A percentile compares a stretch with the other conserved stretches of the same genome.
Conservation (phyloP, 23 tunicate genomes). For the Aplidium turbinatum region DNA sequence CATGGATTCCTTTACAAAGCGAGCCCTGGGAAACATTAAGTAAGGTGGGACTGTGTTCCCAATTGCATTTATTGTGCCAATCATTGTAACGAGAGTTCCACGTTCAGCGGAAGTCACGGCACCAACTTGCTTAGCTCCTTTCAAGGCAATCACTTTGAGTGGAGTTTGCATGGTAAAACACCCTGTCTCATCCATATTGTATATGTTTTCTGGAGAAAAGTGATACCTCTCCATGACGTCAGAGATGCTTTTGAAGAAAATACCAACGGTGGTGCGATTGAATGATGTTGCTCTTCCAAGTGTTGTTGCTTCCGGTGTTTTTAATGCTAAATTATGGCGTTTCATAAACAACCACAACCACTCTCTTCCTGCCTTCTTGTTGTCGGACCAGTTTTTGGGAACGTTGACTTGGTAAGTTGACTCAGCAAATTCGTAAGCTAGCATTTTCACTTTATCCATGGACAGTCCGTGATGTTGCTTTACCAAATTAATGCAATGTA, state of each 20-base stretch:
- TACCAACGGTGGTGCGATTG: neutral
- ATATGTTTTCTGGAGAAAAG: conserved; percentile 27
- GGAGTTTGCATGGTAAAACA: conserved; percentile 4
- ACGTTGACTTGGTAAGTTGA: conserved; percentile 12
- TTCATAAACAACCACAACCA: conserved; percentile 2
- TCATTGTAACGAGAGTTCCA: conserved; percentile 23
- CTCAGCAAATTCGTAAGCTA: conserved; percentile 23
- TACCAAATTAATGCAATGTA: conserved; percentile 12
- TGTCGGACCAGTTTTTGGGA: conserved; percentile 20
- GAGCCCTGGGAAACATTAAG: conserved; percentile 21
- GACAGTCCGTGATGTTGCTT: conserved; percentile 28
- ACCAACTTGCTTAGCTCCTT: conserved; percentile 35
- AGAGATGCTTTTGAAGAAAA: neutral
- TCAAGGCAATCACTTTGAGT: neutral
- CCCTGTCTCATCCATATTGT: conserved; percentile 40
- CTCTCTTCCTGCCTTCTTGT: conserved; percentile 14
- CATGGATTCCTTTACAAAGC: conserved; percentile 14
- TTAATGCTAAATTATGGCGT: conserved; percentile 14
- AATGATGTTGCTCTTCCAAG: conserved; percentile 6
- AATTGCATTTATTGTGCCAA: conserved; percentile 31
- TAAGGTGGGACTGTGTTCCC: conserved; percentile 47
- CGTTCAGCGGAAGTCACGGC: conserved; percentile 32
- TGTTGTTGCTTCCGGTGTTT: conserved; percentile 14
- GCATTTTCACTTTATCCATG: conserved; percentile 17
- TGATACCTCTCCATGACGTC: neutral